A percentile compares a stretch with the other conserved stretches of the same genome.
Evolutionary conservation across 2,797 vertebrate species (phyloP).

Genomic region (Dendrocincla tyrannina): DNA sequence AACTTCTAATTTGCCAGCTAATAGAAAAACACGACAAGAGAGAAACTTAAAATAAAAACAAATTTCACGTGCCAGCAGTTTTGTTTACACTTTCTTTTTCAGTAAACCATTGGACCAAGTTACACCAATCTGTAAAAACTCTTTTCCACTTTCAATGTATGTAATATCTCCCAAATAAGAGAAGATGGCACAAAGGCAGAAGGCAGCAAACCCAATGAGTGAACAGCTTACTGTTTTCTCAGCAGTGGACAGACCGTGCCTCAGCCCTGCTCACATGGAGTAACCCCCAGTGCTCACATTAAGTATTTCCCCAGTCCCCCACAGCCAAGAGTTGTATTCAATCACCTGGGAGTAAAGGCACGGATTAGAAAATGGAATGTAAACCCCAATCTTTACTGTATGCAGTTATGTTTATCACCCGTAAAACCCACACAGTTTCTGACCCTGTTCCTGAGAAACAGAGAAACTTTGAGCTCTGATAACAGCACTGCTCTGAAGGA

Average conservation of each 20-base stretch:
- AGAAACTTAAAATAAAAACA: neutral
- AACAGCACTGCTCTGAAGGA: neutral
- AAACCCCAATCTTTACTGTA: neutral
- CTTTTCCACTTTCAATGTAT: neutral
- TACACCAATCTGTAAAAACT: neutral
- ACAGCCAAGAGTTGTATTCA: neutral
- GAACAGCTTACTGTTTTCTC: neutral
- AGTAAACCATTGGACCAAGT: neutral
- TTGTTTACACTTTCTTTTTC: neutral
- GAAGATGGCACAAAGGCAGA: neutral
- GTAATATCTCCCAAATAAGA: neutral
- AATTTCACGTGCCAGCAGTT: neutral
- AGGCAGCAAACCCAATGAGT: neutral
- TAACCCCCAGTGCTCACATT: accelerated
- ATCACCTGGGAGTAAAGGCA: neutral
- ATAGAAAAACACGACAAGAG: neutral
- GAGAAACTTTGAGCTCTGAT: neutral
- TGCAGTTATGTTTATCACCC: neutral
- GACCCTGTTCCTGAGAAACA: neutral
- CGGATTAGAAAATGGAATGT: neutral
- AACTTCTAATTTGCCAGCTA: neutral
- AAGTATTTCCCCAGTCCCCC: neutral
- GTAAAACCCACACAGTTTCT: neutral
- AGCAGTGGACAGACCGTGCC: neutral
- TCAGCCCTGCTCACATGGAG: neutral